A percentile compares a stretch with the other conserved stretches of the same genome.
Evolutionary conservation across 2,888 invertebrate species (phyloP).

Genomic region (Plebejus argus): DNA sequence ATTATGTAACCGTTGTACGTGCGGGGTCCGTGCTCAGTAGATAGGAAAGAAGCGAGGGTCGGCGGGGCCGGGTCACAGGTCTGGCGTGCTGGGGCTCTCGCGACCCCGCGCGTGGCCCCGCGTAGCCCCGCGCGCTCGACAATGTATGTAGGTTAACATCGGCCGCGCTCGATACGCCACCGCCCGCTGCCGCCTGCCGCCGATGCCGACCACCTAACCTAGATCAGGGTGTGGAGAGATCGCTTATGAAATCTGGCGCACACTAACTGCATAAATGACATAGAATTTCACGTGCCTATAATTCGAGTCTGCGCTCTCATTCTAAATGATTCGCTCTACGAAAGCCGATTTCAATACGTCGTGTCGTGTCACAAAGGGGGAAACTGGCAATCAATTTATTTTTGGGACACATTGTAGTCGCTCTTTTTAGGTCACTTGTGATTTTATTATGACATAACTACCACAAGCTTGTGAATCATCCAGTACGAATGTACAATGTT

Average conservation of each 20-base stretch:
- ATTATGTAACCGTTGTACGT: slow-evolving; percentile 34
- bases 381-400: slow-evolving; percentile 5
- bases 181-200: slow-evolving; percentile 51
- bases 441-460: not conserved
- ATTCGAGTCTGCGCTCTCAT: slow-evolving; percentile 38
- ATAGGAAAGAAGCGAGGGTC: slow-evolving; percentile 36
- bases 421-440: slow-evolving; percentile 24
- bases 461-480: not conserved
- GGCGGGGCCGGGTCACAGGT: slow-evolving; percentile 64
- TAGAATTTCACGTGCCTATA: slow-evolving; percentile 60
- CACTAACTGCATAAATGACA: slow-evolving; percentile 72
- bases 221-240: slow-evolving; percentile 80
- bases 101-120: slow-evolving; percentile 63
- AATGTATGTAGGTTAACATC: slow-evolving; percentile 77
- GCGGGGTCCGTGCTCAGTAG: slow-evolving; percentile 29
- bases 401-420: not conserved
- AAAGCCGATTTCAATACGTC: slow-evolving; percentile 32
- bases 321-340: slow-evolving; percentile 32
- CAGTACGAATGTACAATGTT: not conserved
- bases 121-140: slow-evolving; percentile 62
- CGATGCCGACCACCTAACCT: slow-evolving; percentile 79
- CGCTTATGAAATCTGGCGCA: slow-evolving; percentile 80
- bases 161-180: slow-evolving; percentile 78
- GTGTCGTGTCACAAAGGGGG: slow-evolving; percentile 31
- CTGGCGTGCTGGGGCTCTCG: slow-evolving; percentile 68